These are phyloP conservation scores for Acinonyx jubatus DNA, from an alignment of 2,113 vertebrate genomes.

Conservation along the genomic window DNA sequence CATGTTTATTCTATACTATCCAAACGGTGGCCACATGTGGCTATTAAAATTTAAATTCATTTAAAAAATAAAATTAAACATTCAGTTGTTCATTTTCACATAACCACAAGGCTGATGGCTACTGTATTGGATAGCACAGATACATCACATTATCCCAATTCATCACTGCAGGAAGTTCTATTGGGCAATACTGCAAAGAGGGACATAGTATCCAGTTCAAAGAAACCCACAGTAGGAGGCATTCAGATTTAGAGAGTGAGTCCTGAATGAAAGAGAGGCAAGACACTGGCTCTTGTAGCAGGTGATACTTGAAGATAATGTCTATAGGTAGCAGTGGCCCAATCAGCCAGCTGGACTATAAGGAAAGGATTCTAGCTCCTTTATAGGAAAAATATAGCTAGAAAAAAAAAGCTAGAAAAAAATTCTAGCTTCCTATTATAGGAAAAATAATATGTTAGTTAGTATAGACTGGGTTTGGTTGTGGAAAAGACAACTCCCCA, in stretches of 20 bases:
- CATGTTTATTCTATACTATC: background rate
- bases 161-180: background rate
- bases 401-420: too few species aligned
- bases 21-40: background rate
- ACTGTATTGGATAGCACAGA: background rate
- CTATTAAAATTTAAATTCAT: background rate
- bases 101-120: background rate
- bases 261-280: background rate
- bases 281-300: background rate
- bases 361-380: background rate
- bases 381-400: too few species aligned
- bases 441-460: background rate
- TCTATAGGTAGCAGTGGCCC: background rate
- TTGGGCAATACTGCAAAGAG: background rate
- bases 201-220: background rate
- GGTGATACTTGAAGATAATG: background rate
- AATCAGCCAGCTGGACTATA: background rate
- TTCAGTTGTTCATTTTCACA: background rate
- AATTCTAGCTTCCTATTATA: too few species aligned
- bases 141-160: background rate
- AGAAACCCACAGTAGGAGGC: background rate
- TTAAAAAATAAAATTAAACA: background rate
- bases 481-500: background rate
- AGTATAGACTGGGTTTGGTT: background rate
- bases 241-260: background rate